Evolutionary conservation across 2,888 invertebrate species (phyloP).

Genomic region (Escarpia spicata): DNA sequence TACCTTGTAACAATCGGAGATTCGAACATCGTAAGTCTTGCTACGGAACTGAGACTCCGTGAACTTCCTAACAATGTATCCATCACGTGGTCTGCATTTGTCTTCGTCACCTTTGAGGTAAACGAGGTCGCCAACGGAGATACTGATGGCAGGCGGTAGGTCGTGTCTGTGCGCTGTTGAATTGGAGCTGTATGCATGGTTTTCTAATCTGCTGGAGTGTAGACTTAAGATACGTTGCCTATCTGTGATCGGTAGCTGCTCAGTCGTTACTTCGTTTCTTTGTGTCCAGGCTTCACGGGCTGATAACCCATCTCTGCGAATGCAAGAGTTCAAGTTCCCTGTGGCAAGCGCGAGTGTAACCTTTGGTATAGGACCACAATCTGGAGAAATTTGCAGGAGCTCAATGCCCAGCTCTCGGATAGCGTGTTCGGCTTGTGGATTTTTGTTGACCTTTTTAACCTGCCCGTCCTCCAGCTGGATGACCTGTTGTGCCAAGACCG

Average conservation of each 20-base stretch:
- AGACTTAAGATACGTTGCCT: not conserved
- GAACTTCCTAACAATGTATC: too few relatives aligned
- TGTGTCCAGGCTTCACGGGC: conserved; percentile 17
- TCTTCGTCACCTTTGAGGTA: too few relatives aligned
- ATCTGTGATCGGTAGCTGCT: not conserved
- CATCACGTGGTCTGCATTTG: too few relatives aligned
- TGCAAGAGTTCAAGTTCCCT: conserved; percentile 18
- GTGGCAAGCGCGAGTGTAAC: not conserved
- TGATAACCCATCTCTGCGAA: not conserved
- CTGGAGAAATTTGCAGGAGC: not conserved
- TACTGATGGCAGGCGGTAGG: too few relatives aligned
- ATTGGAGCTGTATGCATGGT: not conserved
- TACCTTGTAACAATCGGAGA: too few relatives aligned
- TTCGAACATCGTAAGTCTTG: too few relatives aligned
- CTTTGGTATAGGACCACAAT: not conserved
- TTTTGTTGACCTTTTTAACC: conserved; percentile 19
- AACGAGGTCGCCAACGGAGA: too few relatives aligned
- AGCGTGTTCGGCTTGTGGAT: conserved; percentile 22
- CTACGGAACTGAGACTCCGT: too few relatives aligned
- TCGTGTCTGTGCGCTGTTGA: too few relatives aligned
- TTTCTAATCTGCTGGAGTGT: not conserved
- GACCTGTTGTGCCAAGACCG: not conserved
- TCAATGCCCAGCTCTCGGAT: conserved; percentile 19
- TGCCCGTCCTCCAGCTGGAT: not conserved
- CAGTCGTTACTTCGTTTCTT: too few relatives aligned